Percentiles rank a stretch among this genome's conserved stretches.
Evolutionary conservation across 2,888 invertebrate genomes (phyloP).

Genomic region (Dasypogon diadema): DNA sequence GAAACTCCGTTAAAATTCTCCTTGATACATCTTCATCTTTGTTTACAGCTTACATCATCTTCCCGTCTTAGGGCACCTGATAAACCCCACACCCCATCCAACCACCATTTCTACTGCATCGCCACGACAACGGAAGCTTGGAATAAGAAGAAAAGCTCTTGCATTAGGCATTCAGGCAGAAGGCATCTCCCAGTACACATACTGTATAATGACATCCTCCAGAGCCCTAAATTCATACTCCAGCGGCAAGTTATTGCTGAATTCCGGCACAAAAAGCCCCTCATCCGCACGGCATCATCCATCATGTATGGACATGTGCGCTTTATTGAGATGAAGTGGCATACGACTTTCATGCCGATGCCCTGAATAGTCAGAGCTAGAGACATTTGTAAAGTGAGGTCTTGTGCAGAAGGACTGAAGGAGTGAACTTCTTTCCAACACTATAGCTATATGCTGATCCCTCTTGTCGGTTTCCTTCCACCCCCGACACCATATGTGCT

Average conservation of each 20-base stretch:
- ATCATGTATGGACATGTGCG: slow-evolving; percentile 49
- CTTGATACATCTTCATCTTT: not conserved
- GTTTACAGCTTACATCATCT: not conserved
- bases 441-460: too few relatives aligned
- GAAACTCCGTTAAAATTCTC: slow-evolving; percentile 26
- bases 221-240: not conserved
- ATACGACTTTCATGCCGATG: slow-evolving; percentile 15
- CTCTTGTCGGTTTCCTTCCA: not conserved
- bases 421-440: too few relatives aligned
- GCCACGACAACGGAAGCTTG: not conserved
- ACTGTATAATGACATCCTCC: not conserved
- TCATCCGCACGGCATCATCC: slow-evolving; percentile 33
- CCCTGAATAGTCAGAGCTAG: slow-evolving; percentile 29
- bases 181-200: not conserved
- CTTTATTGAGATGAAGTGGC: slow-evolving; percentile 50
- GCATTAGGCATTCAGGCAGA: not conserved
- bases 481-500: not conserved
- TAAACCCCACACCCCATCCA: too few relatives aligned
- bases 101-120: too few relatives aligned
- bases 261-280: not conserved
- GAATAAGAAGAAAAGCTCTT: not conserved
- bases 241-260: slow-evolving; percentile 6
- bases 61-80: too few relatives aligned
- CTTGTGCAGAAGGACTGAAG: not conserved
- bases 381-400: slow-evolving; percentile 16